Percentiles rank a stretch among this genome's conserved stretches.
These are phyloP conservation scores for Acrobasis consociella DNA, from an alignment of 2,888 invertebrate species.

Conservation along the genomic window DNA sequence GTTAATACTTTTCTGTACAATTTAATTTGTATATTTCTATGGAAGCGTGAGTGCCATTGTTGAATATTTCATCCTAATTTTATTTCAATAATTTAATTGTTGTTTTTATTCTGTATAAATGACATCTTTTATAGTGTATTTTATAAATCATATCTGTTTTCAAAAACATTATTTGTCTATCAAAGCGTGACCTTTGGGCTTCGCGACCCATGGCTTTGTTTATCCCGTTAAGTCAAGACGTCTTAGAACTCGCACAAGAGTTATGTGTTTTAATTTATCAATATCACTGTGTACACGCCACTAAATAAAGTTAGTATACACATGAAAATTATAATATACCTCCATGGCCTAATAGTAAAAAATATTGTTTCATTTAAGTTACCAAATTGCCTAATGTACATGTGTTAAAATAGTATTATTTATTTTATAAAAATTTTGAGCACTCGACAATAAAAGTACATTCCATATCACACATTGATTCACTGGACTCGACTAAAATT, in stretches of 20 bases:
- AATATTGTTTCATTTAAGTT: constrained; percentile 27
- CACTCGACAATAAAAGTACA: constrained; percentile 33
- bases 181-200: no score
- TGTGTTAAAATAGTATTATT: constrained; percentile 22
- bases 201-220: no score
- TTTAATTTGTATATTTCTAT: constrained; percentile 17
- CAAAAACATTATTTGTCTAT: no score
- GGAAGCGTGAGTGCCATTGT: constrained; percentile 43
- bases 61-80: constrained; percentile 24
- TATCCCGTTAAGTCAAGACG: no score
- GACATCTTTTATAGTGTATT: not conserved
- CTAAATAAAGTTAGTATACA: not conserved
- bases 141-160: not conserved
- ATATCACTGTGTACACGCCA: constrained; percentile 5
- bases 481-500: constrained; percentile 17
- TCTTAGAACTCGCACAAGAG: not conserved
- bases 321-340: constrained; percentile 1
- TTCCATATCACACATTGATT: constrained; percentile 18
- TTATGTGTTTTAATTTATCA: constrained; percentile 4
- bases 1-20: not conserved
- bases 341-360: constrained; percentile 27
- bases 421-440: constrained; percentile 26
- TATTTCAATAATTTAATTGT: constrained; percentile 22
- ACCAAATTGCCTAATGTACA: constrained; percentile 27
- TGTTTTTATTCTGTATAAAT: not conserved